Percentiles rank a stretch among this genome's conserved stretches.
phyloP scores from a whole-genome alignment of 2,888 invertebrate species.

The Acronicta leporina region DNA sequence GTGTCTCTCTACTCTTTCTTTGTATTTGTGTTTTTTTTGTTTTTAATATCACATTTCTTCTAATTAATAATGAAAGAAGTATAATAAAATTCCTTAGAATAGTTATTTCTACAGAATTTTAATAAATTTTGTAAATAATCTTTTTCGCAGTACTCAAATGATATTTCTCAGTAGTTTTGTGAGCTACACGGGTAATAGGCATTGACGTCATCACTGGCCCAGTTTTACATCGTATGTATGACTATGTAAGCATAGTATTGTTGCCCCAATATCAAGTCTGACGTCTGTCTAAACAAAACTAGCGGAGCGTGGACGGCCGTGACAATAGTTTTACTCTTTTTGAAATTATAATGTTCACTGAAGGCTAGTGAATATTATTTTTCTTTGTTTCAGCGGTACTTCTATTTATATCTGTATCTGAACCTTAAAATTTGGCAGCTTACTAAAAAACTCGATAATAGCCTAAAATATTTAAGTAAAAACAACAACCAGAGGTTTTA shows the following conservation, averaged over 20 bases:
- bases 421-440: too few relatives aligned
- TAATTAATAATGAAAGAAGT: too few relatives aligned
- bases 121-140: not conserved
- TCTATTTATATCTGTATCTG: too few relatives aligned
- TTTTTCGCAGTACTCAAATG: conserved; percentile 25
- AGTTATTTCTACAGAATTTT: too few relatives aligned
- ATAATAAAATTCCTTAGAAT: too few relatives aligned
- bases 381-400: too few relatives aligned
- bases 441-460: too few relatives aligned
- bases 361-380: conserved; percentile 23
- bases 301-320: conserved; percentile 24
- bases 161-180: conserved; percentile 30
- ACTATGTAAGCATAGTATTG: conserved; percentile 44
- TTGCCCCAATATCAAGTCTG: conserved; percentile 45
- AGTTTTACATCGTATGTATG: conserved; percentile 40
- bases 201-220: conserved; percentile 58
- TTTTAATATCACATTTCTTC: too few relatives aligned
- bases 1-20: too few relatives aligned
- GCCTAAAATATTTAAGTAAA: too few relatives aligned
- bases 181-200: conserved; percentile 32
- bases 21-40: too few relatives aligned
- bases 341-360: conserved; percentile 14
- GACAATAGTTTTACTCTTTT: conserved; percentile 40
- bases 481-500: too few relatives aligned
- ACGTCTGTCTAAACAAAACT: conserved; percentile 46